These are phyloP conservation scores for Caenorhabditis macrosperma DNA, from an alignment of 2,888 invertebrate genomes.

Conservation along the genomic window DNA sequence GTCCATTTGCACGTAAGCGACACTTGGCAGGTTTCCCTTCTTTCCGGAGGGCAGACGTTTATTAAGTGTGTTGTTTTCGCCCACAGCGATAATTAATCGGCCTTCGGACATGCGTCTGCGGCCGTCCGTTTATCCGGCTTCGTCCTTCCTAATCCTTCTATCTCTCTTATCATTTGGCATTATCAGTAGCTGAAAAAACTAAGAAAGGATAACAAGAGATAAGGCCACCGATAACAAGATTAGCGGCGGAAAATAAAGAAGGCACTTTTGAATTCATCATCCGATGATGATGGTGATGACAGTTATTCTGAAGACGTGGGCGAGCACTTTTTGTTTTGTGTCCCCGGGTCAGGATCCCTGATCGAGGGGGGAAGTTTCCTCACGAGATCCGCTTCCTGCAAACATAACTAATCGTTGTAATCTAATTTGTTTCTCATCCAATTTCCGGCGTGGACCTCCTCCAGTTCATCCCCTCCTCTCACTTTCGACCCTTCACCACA, in stretches of 20 bases:
- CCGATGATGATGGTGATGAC: neutral
- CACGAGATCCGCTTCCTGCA: constrained; percentile 6
- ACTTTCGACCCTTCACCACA: neutral
- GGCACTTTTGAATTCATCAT: constrained; percentile 33
- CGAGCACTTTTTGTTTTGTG: neutral
- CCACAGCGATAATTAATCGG: constrained; percentile 36
- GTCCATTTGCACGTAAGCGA: neutral
- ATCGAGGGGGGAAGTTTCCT: neutral
- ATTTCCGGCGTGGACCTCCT: constrained; percentile 2
- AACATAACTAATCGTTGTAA: constrained; percentile 5
- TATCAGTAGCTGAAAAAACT: constrained; percentile 13
- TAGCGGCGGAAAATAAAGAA: neutral
- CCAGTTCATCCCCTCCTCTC: constrained; percentile 18
- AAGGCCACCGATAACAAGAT: constrained; percentile 29
- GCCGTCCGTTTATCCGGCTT: constrained; percentile 30
- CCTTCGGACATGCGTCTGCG: constrained; percentile 6
- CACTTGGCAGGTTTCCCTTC: neutral
- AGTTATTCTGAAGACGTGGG: neutral
- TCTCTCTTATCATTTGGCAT: constrained; percentile 38
- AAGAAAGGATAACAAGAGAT: constrained; percentile 12
- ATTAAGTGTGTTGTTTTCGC: constrained; percentile 5
- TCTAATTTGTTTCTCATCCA: constrained; percentile 15
- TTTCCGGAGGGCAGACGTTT: neutral
- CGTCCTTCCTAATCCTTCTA: constrained; percentile 26
- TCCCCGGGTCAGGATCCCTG: neutral